phyloP scores from a whole-genome alignment of 2,113 vertebrate genomes.

The Budorcas taxicolor region DNA sequence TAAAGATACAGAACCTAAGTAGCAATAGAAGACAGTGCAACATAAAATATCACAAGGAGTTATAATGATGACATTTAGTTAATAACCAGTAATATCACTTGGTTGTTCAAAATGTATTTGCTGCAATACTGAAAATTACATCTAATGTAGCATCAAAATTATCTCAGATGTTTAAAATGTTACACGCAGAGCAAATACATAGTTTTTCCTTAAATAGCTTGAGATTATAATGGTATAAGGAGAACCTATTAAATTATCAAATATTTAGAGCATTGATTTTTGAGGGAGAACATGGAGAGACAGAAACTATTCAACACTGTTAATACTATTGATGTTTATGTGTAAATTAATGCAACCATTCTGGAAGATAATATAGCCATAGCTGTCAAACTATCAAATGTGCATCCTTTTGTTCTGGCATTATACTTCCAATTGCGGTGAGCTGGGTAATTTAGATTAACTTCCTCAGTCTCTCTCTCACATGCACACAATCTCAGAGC shows the following conservation, averaged over 20 bases:
- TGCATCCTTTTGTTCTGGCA: neutral
- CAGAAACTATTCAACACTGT: neutral
- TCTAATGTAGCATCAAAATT: neutral
- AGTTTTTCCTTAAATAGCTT: slow-evolving; percentile 14
- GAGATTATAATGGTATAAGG: neutral
- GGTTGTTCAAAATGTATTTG: neutral
- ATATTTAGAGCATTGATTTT: neutral
- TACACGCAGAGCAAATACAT: neutral
- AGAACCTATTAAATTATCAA: neutral
- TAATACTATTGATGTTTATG: neutral
- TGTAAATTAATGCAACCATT: neutral
- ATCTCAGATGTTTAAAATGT: neutral
- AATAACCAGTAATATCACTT: neutral
- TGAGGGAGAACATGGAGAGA: neutral
- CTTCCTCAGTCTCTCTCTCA: neutral
- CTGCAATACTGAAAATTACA: neutral
- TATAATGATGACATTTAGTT: neutral
- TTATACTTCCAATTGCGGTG: neutral
- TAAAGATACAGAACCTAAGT: neutral
- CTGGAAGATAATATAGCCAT: neutral
- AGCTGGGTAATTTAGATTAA: neutral
- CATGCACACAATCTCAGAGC: neutral
- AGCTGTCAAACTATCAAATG: neutral
- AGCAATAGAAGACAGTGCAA: neutral
- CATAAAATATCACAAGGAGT: neutral